Base-by-base conservation (phyloP, 2,888 invertebrate species). In the Spicauda simplicius region DNA sequence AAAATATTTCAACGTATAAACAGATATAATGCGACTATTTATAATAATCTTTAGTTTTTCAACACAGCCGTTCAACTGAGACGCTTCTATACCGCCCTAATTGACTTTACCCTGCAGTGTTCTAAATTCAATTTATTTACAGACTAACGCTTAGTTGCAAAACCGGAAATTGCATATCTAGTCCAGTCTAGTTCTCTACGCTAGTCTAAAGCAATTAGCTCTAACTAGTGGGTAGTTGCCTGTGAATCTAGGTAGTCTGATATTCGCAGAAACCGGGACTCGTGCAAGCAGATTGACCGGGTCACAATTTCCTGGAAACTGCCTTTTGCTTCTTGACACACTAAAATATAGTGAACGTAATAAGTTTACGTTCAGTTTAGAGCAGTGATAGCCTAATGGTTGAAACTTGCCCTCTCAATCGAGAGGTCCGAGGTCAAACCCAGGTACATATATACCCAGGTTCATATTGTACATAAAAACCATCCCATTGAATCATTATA, bases 221-320 rank as follows among this genome's bases (percentile, higher is more conserved):
- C 41, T 37, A 45, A 20, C 14, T 58, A 59, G 12, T 30, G 48
- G 25, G 6, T 59, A 59, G 48, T 48, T 58, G 25, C 25, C 48
- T 48, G 48, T 58, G 45, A 58, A 48, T 20, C 48, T 16, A 48
- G 59, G 59, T 20, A 48, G 48, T 57, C 50, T 37, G 16, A n/a
- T 48, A 30, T 56, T 56, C 48, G 18, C 50, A 20, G 56, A 64
- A 64, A 57, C 48, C 30, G 25, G 55, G 45, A 45, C 48, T 30
- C 56, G 56, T 19, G 48, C 45, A 14, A 63, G 55, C 30, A 55
- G 55, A 50, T 48, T 63, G 53, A 53, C 56, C 48, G 20, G 55
- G 55, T 63, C 63, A 63, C 33, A 63, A 56, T 63, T 63, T 63
- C 59, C 59, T 59, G 59, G 30, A 12, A n/a, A n/a, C n/a, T 30